phyloP scores from a whole-genome alignment of 1,140 invertebrate genomes.

The Campoletis sonorensis region DNA sequence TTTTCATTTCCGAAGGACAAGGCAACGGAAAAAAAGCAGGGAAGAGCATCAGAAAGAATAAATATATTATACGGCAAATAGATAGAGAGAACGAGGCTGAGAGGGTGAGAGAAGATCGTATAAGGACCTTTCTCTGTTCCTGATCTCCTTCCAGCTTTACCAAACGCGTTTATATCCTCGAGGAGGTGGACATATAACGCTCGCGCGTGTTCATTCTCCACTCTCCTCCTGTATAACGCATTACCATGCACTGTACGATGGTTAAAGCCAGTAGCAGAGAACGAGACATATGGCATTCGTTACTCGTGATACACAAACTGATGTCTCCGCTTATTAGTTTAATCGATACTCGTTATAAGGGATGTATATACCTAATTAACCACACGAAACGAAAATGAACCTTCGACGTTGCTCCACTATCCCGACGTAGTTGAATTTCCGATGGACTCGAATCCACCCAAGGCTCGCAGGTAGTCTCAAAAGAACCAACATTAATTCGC shows the following conservation, averaged over 20 bases:
- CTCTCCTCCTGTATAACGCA: conserved; percentile 20
- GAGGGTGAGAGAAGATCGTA: conserved; percentile 5
- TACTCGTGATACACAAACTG: conserved; percentile 67
- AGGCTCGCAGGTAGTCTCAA: conserved; percentile 23
- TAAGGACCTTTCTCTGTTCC: conserved; percentile 28
- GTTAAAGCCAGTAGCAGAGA: conserved; percentile 62
- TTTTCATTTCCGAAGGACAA: conserved; percentile 38
- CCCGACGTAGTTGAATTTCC: not conserved
- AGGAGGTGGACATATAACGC: conserved; percentile 23
- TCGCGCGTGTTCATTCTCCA: conserved; percentile 21
- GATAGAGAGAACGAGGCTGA: not conserved
- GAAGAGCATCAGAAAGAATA: conserved; percentile 15
- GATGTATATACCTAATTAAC: conserved; percentile 68
- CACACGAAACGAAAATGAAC: conserved; percentile 58
- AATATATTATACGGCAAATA: not conserved
- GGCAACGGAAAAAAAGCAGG: not conserved
- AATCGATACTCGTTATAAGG: conserved; percentile 67
- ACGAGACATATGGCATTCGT: conserved; percentile 64
- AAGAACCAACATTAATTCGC: conserved; percentile 42
- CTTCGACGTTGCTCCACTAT: not conserved
- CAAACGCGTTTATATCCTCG: conserved; percentile 34
- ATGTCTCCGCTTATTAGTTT: conserved; percentile 70
- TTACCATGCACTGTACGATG: conserved; percentile 18
- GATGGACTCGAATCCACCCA: conserved; percentile 1
- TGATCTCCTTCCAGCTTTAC: conserved; percentile 23